Evolutionary conservation across 1,140 invertebrate species (phyloP), one percentile per base, ranked within the genome.

Genomic region (Chymomyza costata): DNA sequence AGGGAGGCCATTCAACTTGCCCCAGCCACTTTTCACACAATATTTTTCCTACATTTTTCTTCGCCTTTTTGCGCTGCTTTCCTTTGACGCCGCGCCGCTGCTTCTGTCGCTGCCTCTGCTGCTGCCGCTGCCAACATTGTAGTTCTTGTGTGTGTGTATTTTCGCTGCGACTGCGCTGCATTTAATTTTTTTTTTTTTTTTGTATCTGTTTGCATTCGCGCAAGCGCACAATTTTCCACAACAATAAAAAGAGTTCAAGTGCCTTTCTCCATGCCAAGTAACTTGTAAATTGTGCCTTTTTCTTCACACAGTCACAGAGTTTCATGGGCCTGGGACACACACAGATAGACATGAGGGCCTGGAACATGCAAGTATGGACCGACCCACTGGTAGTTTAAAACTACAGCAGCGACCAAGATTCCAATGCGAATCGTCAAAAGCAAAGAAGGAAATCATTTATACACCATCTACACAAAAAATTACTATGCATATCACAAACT

Each of bases 151-250:
- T 14, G 15, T 43, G 49, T 50, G 56, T 41, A 53, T 63, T 66
- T 62, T 69, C 70, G 57, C 19, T 44, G 41, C 41, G 43, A n/a
- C n/a, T n/a, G n/a, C n/a, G n/a, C n/a, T n/a, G 21, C n/a, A n/a
- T 28, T 28, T 28, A 28, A 10, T 28, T 28, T 28, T 28, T 10
- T 28, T 46, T 21, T 34, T 11, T 31, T 38, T 15, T 11, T 13
- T 13, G 28, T 45, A 43, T 30, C 41, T 59, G 65, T 52, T 67
- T 51, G 66, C 71, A 73, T 78, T 67, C 80, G 67, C 73, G 73
- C 76, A 67, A 80, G 73, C 71, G 67, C 73, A 80, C 73, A 44
- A 68, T 68, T 80, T 78, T 80, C 73, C 74, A 70, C 46, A 80
- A 80, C 63, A 67, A 67, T 65, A 41, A 51, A 65, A 68, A 47